These are phyloP conservation scores for Aphis craccivora DNA, from an alignment of 1,140 invertebrate genomes.

Conservation along the genomic window DNA sequence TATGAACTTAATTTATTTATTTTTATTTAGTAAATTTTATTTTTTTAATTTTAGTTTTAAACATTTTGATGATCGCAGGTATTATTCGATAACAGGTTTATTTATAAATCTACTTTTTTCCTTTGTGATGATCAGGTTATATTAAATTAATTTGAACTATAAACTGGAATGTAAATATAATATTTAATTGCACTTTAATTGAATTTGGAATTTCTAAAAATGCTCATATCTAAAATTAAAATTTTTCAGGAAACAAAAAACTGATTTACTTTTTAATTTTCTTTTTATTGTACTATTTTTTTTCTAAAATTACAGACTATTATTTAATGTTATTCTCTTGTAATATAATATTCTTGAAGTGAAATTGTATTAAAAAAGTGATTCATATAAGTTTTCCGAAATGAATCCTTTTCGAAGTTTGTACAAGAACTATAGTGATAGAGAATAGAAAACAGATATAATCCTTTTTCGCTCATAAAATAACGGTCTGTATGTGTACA, in stretches of 20 bases:
- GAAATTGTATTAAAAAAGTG: neutral
- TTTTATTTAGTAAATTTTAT: too few species aligned
- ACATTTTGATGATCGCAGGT: too few species aligned
- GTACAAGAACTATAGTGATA: slow-evolving; percentile 1
- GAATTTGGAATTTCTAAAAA: neutral
- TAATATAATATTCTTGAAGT: neutral
- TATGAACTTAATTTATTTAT: too few species aligned
- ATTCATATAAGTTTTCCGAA: slow-evolving; percentile 28
- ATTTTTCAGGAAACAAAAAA: neutral
- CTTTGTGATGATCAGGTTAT: too few species aligned
- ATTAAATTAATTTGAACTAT: too few species aligned
- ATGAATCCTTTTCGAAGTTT: slow-evolving; percentile 23
- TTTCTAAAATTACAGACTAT: neutral
- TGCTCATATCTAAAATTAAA: neutral
- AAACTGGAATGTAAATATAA: too few species aligned
- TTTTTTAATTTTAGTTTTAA: too few species aligned
- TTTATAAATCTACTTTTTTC: too few species aligned
- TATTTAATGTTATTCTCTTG: slow-evolving; percentile 8
- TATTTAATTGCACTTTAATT: too few species aligned
- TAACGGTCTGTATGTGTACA: too few species aligned
- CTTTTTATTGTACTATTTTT: neutral
- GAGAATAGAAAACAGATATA: neutral
- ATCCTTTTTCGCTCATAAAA: too few species aligned
- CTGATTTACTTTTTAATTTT: neutral
- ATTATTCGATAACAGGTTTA: too few species aligned